Base-by-base conservation (phyloP, 37 sponge, comb jelly and placozoan species). In the Theonella swinhoei region DNA sequence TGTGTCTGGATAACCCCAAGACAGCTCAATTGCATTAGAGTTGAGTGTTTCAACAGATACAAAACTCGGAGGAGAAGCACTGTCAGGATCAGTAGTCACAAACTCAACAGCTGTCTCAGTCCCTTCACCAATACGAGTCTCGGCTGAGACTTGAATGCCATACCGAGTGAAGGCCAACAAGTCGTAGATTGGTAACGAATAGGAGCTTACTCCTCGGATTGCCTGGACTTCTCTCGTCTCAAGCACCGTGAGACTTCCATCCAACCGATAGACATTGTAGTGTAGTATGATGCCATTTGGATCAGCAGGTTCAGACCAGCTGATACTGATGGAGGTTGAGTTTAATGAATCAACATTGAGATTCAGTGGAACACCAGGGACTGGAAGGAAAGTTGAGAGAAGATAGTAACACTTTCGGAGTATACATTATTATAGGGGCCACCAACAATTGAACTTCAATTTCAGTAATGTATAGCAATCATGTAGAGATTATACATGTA, bases 1-100 rank as follows among this genome's bases (percentile, higher is more conserved):
- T 4, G 30, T 35, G 1, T 31, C 3, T 3, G 91, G 91, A 36
- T 85, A 80, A 20, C 71, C 70, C 87, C 86, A 90, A 23, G 66
- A 39, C n/a, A 90, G 20, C 67, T 35, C 23, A 23, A 90, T 58
- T 0, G 91, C 76, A 7, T 7, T 47, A 14, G 54, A 47, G 54
- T 47, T 47, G 54, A 47, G 7, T 14, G 54, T 47, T 14, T 47
- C 54, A 14, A 47, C 54, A 17, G 14, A 7, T 7, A 47, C 54
- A 14, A 17, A 17, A 14, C 11, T 47, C 54, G 54, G 54, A 47
- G 54, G 54, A 7, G 54, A 47, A 14, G 54, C 39, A 79, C 68
- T 17, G 39, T 30, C 79, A 61, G 42, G 60, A 26, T 54, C 75
- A 26, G 75, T 74, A 26, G 25, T 39, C 2, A 77, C 34, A 20